Evolutionary conservation across 2,888 invertebrate species (phyloP), one percentile per base, ranked within the genome.

Genomic region (Epicampocera succincta): DNA sequence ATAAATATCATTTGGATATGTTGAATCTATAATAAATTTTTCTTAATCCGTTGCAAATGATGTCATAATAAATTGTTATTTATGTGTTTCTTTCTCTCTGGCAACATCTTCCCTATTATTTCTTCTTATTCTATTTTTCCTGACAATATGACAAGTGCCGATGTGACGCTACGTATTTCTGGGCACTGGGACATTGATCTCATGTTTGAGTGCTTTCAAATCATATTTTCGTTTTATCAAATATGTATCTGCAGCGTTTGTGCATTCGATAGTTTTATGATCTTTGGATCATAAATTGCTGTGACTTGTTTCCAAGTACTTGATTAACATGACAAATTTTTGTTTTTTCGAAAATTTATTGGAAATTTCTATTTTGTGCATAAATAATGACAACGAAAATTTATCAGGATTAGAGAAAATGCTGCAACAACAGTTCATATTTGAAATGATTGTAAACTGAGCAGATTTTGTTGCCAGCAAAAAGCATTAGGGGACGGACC

Each of bases 291-390:
- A 78, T 75, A 82, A 82, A 78, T 78, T 82, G 75, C 75, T 74
- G 74, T 74, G 74, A 69, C 74, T 56, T 74, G 58, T 77, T 58
- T 76, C 48, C 61, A 75, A 78, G 78, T 78, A 75, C 66, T 58
- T 66, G 82, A 82, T 82, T 82, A 82, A 82, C 78, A 75, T 82
- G 82, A 82, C 78, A 82, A 82, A 82, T 82, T 78, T 78, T n/a
- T n/a, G n/a, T n/a, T 76, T 76, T 71, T 65, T 75, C 19, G 52
- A 66, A 71, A 66, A 78, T 73, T 82, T 74, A 74, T 82, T 82
- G 25, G 29, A 61, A 50, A 58, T 19, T 56, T 42, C 48, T 33
- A 1, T 61, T 38, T 71, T 60, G 17, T 52, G 38, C 29, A 74
- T 15, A 56, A 6, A 4, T 38, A 65, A 2, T 21, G 6, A 19